Base-by-base conservation (phyloP, 2,888 invertebrate genomes). In the Rhimphoctona megacephalus region DNA sequence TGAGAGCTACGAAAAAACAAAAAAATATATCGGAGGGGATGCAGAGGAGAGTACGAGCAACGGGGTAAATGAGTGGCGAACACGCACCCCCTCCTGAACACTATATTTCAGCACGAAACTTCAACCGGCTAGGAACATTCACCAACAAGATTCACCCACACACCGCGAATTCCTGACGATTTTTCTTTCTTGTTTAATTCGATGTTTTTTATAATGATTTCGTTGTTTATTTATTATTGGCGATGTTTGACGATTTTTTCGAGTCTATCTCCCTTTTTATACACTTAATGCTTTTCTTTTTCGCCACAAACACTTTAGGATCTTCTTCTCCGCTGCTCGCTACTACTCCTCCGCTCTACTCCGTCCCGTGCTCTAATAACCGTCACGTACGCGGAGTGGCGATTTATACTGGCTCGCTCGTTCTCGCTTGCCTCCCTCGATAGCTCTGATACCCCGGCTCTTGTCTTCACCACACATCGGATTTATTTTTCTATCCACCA, bases 341-440 rank as follows among this genome's bases (percentile, higher is more conserved):
- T 52, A 30, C 69, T 49, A n/a, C 83, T 84, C 52, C 85, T 78
- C 86, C 57, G 72, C 84, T 85, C 52, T 74, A 64, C 61, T 64
- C 82, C 46, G 85, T 74, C 73, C 54, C 85, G 82, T n/a, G 52
- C 81, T 85, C 85, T 87, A 87, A 88, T 87, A 83, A 88, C 83
- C 78, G 81, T 66, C 83, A 83, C 67, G 85, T 83, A 67, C 80
- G 66, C 86, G 74, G 74, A 70, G 83, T 77, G 73, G 81, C 85
- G 86, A 88, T 88, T 88, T 88, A 87, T 88, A 88, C 81, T 67
- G 74, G 74, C 85, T 81, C 64, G 67, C 78, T 69, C 52, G 73
- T 73, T 69, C 78, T 78, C 87, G 43, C 64, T 82, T 78, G 81
- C 73, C 82, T 81, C 82, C 77, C 61, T 79, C 81, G 85, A 80